Conservation (phyloP, 2,113 vertebrate genomes). For the Oceanites oceanicus region DNA sequence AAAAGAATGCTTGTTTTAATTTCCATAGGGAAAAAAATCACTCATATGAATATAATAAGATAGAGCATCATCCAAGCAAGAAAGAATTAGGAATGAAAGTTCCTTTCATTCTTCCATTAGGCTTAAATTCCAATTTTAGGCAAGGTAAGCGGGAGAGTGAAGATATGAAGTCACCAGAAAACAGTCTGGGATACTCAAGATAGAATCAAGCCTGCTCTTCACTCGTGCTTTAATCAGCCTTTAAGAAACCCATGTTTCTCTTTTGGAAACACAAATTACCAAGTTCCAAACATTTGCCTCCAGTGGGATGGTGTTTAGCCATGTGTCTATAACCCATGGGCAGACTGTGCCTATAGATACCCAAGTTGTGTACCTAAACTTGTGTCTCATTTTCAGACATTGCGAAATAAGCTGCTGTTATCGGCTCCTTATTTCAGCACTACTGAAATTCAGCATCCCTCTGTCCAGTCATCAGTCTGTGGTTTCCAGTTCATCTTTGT, state of each 20-base stretch:
- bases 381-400: background rate
- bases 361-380: background rate
- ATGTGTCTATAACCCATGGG: background rate
- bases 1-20: background rate
- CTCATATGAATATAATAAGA: background rate
- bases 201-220: background rate
- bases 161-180: background rate
- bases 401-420: background rate
- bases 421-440: background rate
- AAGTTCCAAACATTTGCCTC: background rate
- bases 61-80: background rate
- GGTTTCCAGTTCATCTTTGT: background rate
- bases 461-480: background rate
- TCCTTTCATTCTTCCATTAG: background rate
- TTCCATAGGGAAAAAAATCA: background rate
- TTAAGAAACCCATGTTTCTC: background rate
- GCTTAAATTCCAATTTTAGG: background rate
- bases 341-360: background rate
- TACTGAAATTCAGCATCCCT: background rate
- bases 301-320: background rate
- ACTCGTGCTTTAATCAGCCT: background rate
- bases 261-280: background rate
- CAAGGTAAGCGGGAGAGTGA: background rate
- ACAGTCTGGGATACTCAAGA: background rate
- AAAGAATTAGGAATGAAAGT: background rate